Evolutionary conservation across 2,888 invertebrate genomes (phyloP).

Genomic region (Scrobipalpa atriplicella): DNA sequence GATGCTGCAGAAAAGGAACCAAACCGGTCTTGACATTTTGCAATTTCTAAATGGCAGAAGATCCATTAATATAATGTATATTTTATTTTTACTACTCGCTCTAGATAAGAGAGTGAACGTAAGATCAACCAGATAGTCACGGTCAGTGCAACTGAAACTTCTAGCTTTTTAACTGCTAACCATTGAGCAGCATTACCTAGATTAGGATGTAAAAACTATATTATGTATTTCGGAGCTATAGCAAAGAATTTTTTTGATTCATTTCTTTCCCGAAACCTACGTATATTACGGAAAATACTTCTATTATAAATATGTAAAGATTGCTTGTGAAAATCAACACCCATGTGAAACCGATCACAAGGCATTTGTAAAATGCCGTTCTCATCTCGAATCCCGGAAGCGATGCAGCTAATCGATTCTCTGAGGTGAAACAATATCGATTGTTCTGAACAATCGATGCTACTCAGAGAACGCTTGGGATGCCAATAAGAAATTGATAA

Average conservation of each 20-base stretch:
- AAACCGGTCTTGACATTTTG: not conserved
- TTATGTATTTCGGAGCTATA: no score
- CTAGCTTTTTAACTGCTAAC: constrained; percentile 1
- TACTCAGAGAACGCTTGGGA: not conserved
- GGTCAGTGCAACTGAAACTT: constrained; percentile 15
- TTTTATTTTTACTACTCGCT: not conserved
- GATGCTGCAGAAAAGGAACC: not conserved
- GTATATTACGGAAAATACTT: not conserved
- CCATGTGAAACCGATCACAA: constrained; percentile 25
- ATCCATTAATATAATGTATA: not conserved
- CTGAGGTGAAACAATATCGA: constrained; percentile 44
- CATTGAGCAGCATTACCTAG: no score
- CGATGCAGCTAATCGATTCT: constrained; percentile 45
- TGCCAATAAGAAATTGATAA: not conserved
- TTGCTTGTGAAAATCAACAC: not conserved
- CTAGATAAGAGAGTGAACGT: constrained; percentile 16
- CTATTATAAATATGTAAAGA: not conserved
- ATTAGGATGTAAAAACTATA: no score
- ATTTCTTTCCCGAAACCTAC: not conserved
- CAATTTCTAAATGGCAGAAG: not conserved
- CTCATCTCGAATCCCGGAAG: constrained; percentile 36
- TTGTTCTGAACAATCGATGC: constrained; percentile 39
- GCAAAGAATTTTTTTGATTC: no score
- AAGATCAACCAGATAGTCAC: constrained; percentile 21
- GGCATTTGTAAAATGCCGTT: constrained; percentile 24